Base-by-base conservation (phyloP, 2,888 invertebrate genomes). In the Eilema depressum region DNA sequence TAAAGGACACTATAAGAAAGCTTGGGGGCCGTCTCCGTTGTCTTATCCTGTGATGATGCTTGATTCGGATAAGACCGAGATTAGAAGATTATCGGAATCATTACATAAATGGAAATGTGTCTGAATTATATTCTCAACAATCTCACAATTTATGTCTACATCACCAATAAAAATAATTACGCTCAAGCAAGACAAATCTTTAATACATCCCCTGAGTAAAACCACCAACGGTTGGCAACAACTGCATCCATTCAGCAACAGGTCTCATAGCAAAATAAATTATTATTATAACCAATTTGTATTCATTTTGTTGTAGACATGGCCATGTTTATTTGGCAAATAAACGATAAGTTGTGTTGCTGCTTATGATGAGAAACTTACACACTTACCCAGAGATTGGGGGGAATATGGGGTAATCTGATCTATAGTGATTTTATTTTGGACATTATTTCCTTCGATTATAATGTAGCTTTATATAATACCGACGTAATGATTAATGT, bases 261-360 rank as follows among this genome's bases (percentile, higher is more conserved):
- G 77, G 81, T 82, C 62, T 64, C 69, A 63, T 71, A 75, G 63
- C 65, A 68, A 74, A 77, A 82, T 81, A 83, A 77, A 82, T 82
- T 81, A 77, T 83, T 79, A 75, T 77, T 70, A 79, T 81, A 73
- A 83, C 77, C 81, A 74, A 82, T 83, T 83, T 77, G 81, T 82
- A 81, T 82, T 80, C 81, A 81, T 81, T 82, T 66, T 57, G 69
- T 28, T 66, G 63, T 73, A 66, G 63, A 78, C 71, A 71, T 66
- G 69, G 69, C 71, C 74, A 71, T 80, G 63, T 69, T 76, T 80
- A 70, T 82, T 68, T 73, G 70, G 74, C 62, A 76, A 82, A 76
- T 78, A 78, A 76, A 75, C 59, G 70, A 74, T 78, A 73, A 66
- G 67, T 60, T 62, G 70, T 73, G 69, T 69, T 79, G 74, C 64